Evolutionary conservation across 2,797 vertebrate species (phyloP).

Genomic region (Uromys caudimaculatus): DNA sequence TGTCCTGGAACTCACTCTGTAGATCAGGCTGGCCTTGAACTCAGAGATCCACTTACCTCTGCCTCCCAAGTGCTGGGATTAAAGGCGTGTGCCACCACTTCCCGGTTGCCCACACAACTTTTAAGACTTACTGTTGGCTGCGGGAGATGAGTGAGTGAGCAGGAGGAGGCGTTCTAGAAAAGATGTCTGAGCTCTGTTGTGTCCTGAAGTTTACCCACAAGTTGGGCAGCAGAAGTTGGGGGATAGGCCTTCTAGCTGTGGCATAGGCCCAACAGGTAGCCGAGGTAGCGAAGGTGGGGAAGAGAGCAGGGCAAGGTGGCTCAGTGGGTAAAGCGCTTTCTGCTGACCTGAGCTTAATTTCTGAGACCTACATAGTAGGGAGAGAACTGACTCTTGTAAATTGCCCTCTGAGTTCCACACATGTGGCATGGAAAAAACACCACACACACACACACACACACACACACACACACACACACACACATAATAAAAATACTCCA

Average conservation of each 20-base stretch:
- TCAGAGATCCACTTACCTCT: not conserved
- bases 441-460: not conserved
- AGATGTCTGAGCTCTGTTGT: not conserved
- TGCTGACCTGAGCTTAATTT: not conserved
- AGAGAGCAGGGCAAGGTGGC: not conserved
- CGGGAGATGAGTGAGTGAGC: not conserved
- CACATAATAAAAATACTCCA: not conserved
- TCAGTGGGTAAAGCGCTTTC: not conserved
- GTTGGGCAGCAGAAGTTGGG: not conserved
- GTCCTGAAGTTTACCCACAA: not conserved
- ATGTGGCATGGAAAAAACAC: not conserved
- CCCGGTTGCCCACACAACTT: not conserved
- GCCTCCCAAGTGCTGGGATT: not conserved
- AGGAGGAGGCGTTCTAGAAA: slow-evolving; percentile 27
- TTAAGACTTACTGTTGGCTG: not conserved
- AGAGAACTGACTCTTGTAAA: not conserved
- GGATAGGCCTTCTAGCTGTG: not conserved
- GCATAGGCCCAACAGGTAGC: not conserved
- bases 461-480: not conserved
- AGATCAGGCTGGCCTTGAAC: not conserved
- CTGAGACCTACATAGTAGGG: not conserved
- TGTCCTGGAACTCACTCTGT: not conserved
- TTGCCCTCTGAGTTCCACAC: not conserved
- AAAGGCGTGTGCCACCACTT: not conserved
- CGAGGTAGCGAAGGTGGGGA: not conserved